Conservation (phyloP, 2,797 vertebrate genomes). For the Cynopterus sphinx region DNA sequence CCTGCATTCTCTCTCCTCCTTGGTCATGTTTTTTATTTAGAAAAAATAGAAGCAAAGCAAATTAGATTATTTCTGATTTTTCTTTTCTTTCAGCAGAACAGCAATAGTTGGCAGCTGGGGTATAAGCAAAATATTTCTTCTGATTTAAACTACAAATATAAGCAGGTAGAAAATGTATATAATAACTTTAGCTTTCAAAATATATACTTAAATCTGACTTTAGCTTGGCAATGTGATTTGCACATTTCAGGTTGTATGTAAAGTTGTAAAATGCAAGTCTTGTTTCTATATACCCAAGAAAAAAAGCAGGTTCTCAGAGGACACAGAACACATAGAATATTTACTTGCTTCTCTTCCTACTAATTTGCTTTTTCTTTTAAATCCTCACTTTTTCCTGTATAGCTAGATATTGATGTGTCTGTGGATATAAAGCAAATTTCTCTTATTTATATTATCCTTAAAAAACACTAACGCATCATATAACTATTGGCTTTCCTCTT, state of each 20-base stretch:
- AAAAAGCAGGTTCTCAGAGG: not conserved
- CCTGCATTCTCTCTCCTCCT: not conserved
- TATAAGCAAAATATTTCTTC: not conserved
- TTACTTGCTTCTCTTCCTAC: not conserved
- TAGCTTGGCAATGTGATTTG: slow-evolving; percentile 17
- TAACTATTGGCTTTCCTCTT: not conserved
- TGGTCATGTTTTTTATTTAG: not conserved
- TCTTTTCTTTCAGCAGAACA: not conserved
- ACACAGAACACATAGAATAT: not conserved
- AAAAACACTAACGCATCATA: not conserved
- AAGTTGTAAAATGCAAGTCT: not conserved
- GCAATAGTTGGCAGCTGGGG: not conserved
- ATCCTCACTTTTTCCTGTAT: not conserved
- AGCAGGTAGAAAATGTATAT: not conserved
- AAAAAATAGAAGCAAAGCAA: slow-evolving; percentile 42
- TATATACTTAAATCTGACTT: not conserved
- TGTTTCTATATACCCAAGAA: not conserved
- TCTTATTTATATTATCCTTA: not conserved
- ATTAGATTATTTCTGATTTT: not conserved
- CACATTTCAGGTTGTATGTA: not conserved
- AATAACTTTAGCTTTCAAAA: slow-evolving; percentile 59
- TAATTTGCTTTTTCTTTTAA: not conserved
- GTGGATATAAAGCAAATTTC: not conserved
- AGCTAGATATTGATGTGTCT: not conserved
- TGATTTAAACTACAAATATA: slow-evolving; percentile 21